A percentile compares a stretch with the other conserved stretches of the same genome.
phyloP scores from a whole-genome alignment of 2,113 vertebrate genomes.

The Panthera tigris region DNA sequence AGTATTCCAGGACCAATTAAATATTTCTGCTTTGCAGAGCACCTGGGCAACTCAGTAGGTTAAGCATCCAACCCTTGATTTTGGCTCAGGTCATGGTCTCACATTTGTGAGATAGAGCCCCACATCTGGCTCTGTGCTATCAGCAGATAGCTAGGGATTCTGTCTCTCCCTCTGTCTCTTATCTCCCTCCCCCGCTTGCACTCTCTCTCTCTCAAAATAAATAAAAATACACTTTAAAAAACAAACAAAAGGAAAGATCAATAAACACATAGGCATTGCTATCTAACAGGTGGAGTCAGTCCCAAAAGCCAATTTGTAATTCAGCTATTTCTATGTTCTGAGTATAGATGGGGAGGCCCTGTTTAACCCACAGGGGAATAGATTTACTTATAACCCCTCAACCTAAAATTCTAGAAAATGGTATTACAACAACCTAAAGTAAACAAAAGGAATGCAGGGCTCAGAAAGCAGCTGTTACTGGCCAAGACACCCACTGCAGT shows the following conservation, averaged over 20 bases:
- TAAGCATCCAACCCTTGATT: no score
- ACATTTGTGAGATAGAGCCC: no score
- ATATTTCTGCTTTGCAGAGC: background rate
- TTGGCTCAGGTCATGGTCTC: no score
- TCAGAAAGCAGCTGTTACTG: background rate
- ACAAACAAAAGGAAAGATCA: background rate
- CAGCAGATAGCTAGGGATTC: no score
- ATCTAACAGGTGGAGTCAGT: background rate
- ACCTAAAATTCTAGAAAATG: background rate
- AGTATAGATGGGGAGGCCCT: background rate
- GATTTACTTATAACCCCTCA: background rate
- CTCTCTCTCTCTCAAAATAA: no score
- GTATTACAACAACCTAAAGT: background rate
- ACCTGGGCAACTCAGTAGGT: no score
- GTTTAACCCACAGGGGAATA: background rate
- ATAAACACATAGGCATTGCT: background rate
- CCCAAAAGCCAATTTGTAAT: background rate
- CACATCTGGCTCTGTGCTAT: no score
- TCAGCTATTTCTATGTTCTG: background rate
- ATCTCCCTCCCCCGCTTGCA: no score
- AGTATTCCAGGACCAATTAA: background rate
- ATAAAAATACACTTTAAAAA: no score
- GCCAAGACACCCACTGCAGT: background rate
- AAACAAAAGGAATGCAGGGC: constrained; percentile 4
- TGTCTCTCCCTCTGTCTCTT: no score